These are phyloP conservation scores for Chloroceryle inda DNA, from an alignment of 2,797 vertebrate species.

Conservation along the genomic window DNA sequence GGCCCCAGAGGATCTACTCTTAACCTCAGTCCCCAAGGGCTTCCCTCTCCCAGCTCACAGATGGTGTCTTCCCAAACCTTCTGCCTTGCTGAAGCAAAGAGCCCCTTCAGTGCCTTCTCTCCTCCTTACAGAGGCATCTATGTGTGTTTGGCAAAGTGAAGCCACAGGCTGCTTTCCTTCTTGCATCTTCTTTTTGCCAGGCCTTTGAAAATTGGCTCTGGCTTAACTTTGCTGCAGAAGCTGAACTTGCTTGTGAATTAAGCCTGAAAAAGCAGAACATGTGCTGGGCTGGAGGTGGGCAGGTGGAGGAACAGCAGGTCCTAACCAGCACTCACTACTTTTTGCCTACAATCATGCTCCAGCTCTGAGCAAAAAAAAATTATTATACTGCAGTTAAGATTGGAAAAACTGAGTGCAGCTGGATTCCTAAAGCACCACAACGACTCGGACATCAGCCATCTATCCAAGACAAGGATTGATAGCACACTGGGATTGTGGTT, in stretches of 20 bases:
- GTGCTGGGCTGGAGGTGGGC: neutral
- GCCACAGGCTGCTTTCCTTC: neutral
- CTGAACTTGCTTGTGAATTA: neutral
- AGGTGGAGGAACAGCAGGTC: constrained; percentile 18
- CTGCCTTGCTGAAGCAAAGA: neutral
- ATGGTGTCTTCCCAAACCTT: constrained; percentile 41
- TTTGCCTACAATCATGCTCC: neutral
- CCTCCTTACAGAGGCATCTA: neutral
- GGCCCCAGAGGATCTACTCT: neutral
- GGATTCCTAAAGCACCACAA: neutral
- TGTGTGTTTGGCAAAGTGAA: neutral
- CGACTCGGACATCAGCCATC: neutral
- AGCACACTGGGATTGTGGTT: neutral
- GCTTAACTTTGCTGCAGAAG: neutral
- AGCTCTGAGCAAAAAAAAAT: neutral
- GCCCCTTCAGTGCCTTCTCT: neutral
- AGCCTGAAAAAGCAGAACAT: neutral
- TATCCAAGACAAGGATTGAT: neutral
- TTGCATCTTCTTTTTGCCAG: neutral
- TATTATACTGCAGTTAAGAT: neutral
- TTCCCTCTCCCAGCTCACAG: constrained; percentile 25
- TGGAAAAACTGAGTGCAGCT: neutral
- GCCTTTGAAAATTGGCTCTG: neutral
- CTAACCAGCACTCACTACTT: neutral
- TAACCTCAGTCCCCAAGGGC: neutral